Conservation (phyloP, 2,113 vertebrate species). For the Chionomys nivalis region DNA sequence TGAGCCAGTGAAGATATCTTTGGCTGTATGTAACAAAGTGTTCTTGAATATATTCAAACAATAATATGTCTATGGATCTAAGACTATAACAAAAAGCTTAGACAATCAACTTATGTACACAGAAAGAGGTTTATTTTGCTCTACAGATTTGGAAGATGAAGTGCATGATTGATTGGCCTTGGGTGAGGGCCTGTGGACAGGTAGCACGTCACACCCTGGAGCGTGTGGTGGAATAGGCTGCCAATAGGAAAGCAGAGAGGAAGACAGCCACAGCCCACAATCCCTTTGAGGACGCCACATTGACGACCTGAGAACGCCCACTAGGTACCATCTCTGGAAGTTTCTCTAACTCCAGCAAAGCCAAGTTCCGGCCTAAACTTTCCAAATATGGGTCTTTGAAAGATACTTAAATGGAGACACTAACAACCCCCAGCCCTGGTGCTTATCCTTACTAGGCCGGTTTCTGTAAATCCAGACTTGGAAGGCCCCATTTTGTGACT, state of each 20-base stretch:
- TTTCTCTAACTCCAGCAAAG: neutral
- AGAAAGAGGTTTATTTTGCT: neutral
- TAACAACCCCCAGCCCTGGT: neutral
- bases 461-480: constrained; percentile 8
- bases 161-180: neutral
- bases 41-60: neutral
- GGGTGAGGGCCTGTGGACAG: neutral
- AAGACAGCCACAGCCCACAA: neutral
- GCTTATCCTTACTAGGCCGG: neutral
- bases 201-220: neutral
- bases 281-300: neutral
- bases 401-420: neutral
- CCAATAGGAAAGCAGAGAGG: neutral
- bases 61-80: neutral
- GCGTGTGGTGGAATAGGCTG: neutral
- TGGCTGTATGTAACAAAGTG: neutral
- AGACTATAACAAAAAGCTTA: neutral
- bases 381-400: neutral
- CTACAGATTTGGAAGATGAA: too few species aligned
- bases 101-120: neutral
- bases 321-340: neutral
- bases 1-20: neutral
- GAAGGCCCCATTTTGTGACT: constrained; percentile 8
- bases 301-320: too few species aligned
- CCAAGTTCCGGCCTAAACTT: neutral